Evolutionary conservation across 2,797 vertebrate genomes (phyloP), one percentile per base, ranked within the genome.

Genomic region (Hypotaenidia okinawae): DNA sequence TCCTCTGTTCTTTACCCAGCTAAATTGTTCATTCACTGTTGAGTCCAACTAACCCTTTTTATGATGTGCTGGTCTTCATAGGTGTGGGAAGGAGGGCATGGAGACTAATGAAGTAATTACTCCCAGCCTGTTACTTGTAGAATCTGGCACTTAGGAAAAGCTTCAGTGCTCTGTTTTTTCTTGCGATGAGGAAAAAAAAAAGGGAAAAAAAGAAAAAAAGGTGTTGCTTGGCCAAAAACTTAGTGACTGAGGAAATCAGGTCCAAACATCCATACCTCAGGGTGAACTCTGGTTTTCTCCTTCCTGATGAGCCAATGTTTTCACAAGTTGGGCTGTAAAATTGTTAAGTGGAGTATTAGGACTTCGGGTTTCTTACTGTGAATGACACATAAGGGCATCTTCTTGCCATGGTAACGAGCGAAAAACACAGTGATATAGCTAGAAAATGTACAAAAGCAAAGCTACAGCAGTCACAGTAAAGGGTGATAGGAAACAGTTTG

Each of bases 271-370:
- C 5, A 1, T 37, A 69, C 61, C 64, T 87, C 54, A 66, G 87
- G 58, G 58, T 83, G 68, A 91, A 92, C 91, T 41, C 51, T 89
- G 91, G 51, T 76, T 75, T 76, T 83, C 55, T 92, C 30, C 28
- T 92, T 80, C 59, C 47, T 0, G 0, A 78, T 93, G 88, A 96
- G 69, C 69, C 90, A 86, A 95, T 78, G 73, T 54, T 94, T 94
- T 93, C 76, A 93, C 82, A 94, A 3, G 0, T 91, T 69, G 73
- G 76, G 66, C 74, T 84, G 41, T 73, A 95, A 93, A 95, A 81
- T 75, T 68, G 45, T 37, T 39, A 79, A 93, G 57, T 49, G 55
- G 51, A 77, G 51, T 39, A 62, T 83, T 52, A 79, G 73, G 76
- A 43, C 16, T 91, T 72, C 66, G 81, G 84, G 30, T 73, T 93